Conservation (phyloP, 2,113 vertebrate species). For the Carettochelys insculpta region DNA sequence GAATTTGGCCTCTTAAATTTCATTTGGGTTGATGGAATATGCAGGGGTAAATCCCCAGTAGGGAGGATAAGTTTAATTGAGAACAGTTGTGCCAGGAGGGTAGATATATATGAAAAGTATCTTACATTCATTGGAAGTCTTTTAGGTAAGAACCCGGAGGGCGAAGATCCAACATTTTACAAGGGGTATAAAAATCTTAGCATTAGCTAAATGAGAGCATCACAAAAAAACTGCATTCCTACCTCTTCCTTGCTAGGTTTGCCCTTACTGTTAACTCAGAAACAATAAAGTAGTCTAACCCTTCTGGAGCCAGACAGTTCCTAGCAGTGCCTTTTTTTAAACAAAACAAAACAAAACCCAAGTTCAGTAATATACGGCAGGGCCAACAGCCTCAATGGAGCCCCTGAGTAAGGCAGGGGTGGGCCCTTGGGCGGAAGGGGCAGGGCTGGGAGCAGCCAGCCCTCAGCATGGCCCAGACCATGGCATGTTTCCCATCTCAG, state of each 20-base stretch:
- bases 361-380: too few species aligned
- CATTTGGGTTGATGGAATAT: not conserved
- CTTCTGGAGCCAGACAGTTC: not conserved
- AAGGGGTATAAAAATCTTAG: not conserved
- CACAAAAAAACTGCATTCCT: not conserved
- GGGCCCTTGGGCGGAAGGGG: too few species aligned
- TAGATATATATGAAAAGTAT: conserved; percentile 19
- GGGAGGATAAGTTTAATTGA: not conserved
- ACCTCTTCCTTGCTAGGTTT: not conserved
- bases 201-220: not conserved
- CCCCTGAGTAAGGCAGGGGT: too few species aligned
- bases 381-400: too few species aligned
- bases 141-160: not conserved
- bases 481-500: too few species aligned
- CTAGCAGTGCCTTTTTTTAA: too few species aligned
- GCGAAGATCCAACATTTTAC: not conserved
- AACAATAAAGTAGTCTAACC: not conserved
- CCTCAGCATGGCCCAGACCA: too few species aligned
- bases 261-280: not conserved
- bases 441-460: too few species aligned
- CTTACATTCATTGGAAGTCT: conserved; percentile 14
- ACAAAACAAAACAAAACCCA: too few species aligned
- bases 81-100: not conserved
- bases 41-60: not conserved
- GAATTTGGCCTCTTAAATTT: not conserved